A percentile compares a stretch with the other conserved stretches of the same genome.
phyloP scores from a whole-genome alignment of 2,888 invertebrate genomes.

The Caprella mutica region DNA sequence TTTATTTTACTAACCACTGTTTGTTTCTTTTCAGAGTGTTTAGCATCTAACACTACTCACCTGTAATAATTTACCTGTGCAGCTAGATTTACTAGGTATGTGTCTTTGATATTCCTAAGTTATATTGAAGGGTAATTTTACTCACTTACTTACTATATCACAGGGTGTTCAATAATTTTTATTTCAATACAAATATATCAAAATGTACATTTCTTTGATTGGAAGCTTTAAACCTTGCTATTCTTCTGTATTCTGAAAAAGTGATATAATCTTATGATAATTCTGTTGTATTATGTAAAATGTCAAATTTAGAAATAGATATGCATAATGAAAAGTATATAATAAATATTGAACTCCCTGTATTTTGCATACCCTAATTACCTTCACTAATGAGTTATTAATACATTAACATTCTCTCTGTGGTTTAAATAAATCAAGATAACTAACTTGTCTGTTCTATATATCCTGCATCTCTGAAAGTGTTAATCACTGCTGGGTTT shows the following conservation, averaged over 20 bases:
- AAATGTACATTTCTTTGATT: slow-evolving; percentile 2
- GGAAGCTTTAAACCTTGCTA: no score
- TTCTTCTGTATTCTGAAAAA: neutral
- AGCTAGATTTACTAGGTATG: no score
- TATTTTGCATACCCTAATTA: slow-evolving; percentile 19
- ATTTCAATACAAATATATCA: slow-evolving; percentile 13
- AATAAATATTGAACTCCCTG: slow-evolving; percentile 11
- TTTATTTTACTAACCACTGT: no score
- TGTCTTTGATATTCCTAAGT: no score
- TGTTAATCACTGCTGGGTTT: no score
- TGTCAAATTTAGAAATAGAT: neutral
- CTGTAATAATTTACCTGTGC: no score
- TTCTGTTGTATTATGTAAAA: neutral
- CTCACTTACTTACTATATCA: no score
- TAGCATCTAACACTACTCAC: no score
- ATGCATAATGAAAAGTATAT: slow-evolving; percentile 19
- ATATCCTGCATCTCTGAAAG: no score
- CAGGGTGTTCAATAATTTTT: no score
- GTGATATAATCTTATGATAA: neutral
- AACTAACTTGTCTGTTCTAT: neutral
- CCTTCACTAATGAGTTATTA: slow-evolving; percentile 1
- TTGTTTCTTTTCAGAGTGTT: no score
- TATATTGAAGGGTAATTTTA: no score
- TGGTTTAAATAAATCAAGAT: neutral
- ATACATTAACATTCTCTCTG: neutral